Evolutionary conservation across 2,797 vertebrate genomes (phyloP), one percentile per base, ranked within the genome.

Genomic region (Falco peregrinus): DNA sequence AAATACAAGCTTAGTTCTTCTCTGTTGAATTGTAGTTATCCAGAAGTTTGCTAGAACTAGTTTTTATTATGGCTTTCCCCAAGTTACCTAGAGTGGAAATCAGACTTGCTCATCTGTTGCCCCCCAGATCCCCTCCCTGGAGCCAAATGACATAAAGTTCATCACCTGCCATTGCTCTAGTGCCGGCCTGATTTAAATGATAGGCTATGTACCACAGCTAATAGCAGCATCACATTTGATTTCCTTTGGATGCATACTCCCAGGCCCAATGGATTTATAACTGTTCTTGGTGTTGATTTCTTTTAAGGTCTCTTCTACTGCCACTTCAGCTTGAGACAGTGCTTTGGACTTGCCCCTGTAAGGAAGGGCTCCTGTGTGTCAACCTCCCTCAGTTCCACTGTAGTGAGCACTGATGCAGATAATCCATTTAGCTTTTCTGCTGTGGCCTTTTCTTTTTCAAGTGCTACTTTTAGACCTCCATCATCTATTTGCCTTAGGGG

Each of bases 401-500:
- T 56, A 83, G 75, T 22, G 61, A 87, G 64, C 56, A 24, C 26
- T 59, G 31, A 10, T 91, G 51, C 56, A 67, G 39, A 67, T 82
- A 91, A 91, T 82, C 47, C n/a, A 43, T 53, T 89, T 87, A 87
- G 33, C 71, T 83, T 68, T 83, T 89, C 78, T 94, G 35, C 71
- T 5, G 3, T 68, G 71, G 45, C 64, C 75, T 90, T 92, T 84
- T 95, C 78, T 67, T 92, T 71, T 89, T 87, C 41, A 60, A 87
- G 68, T 41, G 19, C 61, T 94, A 47, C 89, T 87, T 92, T 75
- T 77, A 94, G 84, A 93, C 87, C 64, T 80, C 45, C 75, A 31
- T 83, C 87, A 57, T 95, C 47, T 93, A 2, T 75, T 89, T 87
- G 84, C 78, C 91, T 89, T 80, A 80, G 64, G 79, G 78, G n/a